These are phyloP conservation scores for Peromyscus eremicus DNA, from an alignment of 2,797 vertebrate species.

Conservation along the genomic window DNA sequence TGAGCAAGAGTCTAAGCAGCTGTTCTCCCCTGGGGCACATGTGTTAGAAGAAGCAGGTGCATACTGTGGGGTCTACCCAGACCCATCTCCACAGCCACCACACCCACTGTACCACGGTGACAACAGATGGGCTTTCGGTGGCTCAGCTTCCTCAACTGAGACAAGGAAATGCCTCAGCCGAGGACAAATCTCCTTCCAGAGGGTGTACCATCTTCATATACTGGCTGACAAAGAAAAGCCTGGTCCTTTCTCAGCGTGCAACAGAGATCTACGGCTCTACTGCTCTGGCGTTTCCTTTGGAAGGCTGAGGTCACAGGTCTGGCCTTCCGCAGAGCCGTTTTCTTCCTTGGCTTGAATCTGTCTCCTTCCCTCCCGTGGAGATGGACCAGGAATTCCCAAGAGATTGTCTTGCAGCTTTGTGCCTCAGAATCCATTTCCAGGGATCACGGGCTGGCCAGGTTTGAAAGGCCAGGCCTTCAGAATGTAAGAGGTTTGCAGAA, in stretches of 20 bases:
- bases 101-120: neutral
- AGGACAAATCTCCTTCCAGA: neutral
- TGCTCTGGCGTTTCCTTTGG: too few species aligned
- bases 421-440: neutral
- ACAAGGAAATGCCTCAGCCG: neutral
- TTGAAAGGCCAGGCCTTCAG: neutral
- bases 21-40: neutral
- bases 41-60: neutral
- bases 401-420: neutral
- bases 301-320: neutral
- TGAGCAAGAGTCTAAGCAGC: too few species aligned
- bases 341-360: neutral
- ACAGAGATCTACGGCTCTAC: neutral
- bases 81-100: neutral
- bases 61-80: too few species aligned
- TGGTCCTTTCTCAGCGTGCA: neutral
- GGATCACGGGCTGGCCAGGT: neutral
- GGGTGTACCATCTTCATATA: accelerated
- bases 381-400: neutral
- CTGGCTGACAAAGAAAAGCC: neutral
- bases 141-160: neutral
- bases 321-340: accelerated
- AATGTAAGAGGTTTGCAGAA: neutral
- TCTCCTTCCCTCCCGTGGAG: too few species aligned
- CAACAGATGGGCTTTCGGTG: too few species aligned